Evolutionary conservation across 2,888 invertebrate genomes (phyloP), one percentile per base, ranked within the genome.

Genomic region (Cryptus viduatorius): DNA sequence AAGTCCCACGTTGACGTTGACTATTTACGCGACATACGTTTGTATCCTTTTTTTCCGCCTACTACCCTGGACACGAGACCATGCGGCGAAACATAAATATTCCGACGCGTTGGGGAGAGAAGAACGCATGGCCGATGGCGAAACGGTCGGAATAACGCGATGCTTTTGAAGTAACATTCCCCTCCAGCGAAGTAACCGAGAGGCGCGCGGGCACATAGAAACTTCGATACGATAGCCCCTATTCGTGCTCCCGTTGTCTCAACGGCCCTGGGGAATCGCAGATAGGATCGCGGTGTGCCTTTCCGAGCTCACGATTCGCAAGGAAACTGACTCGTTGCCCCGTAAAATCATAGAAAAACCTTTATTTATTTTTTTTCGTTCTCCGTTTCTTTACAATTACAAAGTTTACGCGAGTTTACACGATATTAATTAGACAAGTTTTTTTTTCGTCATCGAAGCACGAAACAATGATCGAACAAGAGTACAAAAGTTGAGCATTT

Each of bases 41-140:
- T 65, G 72, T 46, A 68, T 83, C 67, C 65, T 78, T 71, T 80
- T 80, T 75, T 56, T 65, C 53, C 67, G 53, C 83, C 79, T 67
- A 83, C 77, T 56, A 73, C 79, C 44, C 42, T 50, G 48, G 31
- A 80, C 53, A 71, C n/a, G 24, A 24, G 56, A 16, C 37, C 67
- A 80, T 61, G 64, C 73, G 78, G 53, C 44, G 68, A 76, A 83
- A 68, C 37, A 77, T 85, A 77, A 80, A 77, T 80, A 80, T 80
- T 83, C 48, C 44, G 37, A 65, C 77, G 53, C 50, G 69, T 16
- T 48, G 64, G 67, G 59, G 37, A 46, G 29, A 44, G 42, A 48
- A 56, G n/a, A 48, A 29, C 48, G 50, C 44, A 79, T 14, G 10
- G 37, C 24, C 67, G 31, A 48, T 67, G 56, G 16, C 19, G 19